Conservation (phyloP, 2,888 invertebrate genomes). For the Troides aeacus region DNA sequence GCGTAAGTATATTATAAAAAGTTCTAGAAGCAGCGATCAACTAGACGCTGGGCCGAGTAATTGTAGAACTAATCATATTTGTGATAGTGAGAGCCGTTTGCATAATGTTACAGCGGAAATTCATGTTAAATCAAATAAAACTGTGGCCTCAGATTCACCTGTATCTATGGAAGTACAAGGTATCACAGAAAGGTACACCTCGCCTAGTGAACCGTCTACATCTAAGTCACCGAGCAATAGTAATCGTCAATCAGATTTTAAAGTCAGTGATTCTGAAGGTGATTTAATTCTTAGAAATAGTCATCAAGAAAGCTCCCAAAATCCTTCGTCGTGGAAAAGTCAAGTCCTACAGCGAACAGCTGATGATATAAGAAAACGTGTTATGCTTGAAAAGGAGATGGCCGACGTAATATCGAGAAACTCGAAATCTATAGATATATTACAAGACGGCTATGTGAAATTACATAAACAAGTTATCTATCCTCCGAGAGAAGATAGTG, state of each 20-base stretch:
- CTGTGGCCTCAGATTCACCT: slow-evolving; percentile 67
- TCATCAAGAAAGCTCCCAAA: slow-evolving; percentile 40
- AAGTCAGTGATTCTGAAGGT: slow-evolving; percentile 53
- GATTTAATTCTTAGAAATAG: slow-evolving; percentile 40
- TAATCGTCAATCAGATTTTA: slow-evolving; percentile 46
- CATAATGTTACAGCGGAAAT: slow-evolving; percentile 74
- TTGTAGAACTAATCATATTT: slow-evolving; percentile 41
- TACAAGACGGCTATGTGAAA: slow-evolving; percentile 75
- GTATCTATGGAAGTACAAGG: slow-evolving; percentile 58
- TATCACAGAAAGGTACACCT: slow-evolving; percentile 55
- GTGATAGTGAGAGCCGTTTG: slow-evolving; percentile 44
- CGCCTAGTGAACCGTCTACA: slow-evolving; percentile 61
- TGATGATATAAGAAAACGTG: slow-evolving; percentile 68
- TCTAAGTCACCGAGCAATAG: slow-evolving; percentile 58
- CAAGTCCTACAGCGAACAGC: slow-evolving; percentile 73
- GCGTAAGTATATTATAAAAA: slow-evolving; percentile 57
- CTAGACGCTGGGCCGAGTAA: slow-evolving; percentile 64
- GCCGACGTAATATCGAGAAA: slow-evolving; percentile 55
- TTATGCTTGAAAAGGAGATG: slow-evolving; percentile 66
- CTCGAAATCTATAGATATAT: slow-evolving; percentile 66
- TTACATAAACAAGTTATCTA: slow-evolving; percentile 62
- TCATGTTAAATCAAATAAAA: slow-evolving; percentile 66
- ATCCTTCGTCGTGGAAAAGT: slow-evolving; percentile 65
- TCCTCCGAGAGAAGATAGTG: slow-evolving; percentile 42
- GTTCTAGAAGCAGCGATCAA: slow-evolving; percentile 68